These are phyloP conservation scores for Lepas anatifera DNA, from an alignment of 2,888 invertebrate species.

Conservation along the genomic window DNA sequence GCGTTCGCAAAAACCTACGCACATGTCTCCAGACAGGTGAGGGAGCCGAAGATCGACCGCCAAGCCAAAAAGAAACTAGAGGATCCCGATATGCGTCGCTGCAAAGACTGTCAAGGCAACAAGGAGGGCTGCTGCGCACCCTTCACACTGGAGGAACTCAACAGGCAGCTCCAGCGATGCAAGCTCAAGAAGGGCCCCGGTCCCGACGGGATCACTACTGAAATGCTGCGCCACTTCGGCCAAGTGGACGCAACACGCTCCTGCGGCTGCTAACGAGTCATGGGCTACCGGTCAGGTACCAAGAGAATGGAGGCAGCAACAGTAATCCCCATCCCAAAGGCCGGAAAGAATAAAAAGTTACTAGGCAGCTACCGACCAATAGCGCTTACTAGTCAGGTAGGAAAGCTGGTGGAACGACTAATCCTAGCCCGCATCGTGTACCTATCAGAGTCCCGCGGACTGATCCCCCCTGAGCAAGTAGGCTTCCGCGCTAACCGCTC, in stretches of 20 bases:
- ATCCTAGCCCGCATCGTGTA: background rate
- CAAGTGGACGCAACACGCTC: background rate
- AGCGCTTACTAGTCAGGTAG: background rate
- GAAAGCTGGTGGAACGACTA: background rate
- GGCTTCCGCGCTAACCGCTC: too few species aligned
- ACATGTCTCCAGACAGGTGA: background rate
- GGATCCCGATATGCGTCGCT: background rate
- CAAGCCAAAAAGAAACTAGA: background rate
- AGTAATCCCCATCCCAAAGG: too few species aligned
- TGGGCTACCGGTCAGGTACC: background rate
- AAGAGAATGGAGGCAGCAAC: background rate
- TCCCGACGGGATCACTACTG: background rate
- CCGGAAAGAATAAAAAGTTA: background rate
- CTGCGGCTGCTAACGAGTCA: background rate
- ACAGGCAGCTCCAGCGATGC: background rate
- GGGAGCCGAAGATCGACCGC: background rate
- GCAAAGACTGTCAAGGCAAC: background rate
- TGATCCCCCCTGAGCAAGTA: background rate
- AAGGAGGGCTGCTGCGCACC: background rate
- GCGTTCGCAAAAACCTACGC: background rate
- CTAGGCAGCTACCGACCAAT: background rate
- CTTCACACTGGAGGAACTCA: background rate
- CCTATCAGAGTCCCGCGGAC: background rate
- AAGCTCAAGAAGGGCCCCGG: background rate
- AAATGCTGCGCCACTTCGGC: background rate